These are phyloP conservation scores for Excalfactoria chinensis DNA, from an alignment of 2,113 vertebrate genomes.

Conservation along the genomic window DNA sequence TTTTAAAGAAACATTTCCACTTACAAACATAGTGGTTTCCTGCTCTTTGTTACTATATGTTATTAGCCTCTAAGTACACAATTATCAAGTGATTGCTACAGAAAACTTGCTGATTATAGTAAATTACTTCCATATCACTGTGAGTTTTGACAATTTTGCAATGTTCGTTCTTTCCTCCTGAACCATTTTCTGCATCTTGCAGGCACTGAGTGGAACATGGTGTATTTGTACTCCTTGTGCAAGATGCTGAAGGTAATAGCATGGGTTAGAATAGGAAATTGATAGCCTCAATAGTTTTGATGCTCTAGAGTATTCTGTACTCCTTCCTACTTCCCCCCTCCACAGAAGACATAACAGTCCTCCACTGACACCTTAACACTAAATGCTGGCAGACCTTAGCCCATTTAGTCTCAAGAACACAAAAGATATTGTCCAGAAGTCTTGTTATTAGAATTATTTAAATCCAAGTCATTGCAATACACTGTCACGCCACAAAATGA, in stretches of 20 bases:
- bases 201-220: neutral
- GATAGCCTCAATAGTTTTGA: neutral
- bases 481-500: neutral
- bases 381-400: neutral
- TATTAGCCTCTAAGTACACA: slow-evolving; percentile 35
- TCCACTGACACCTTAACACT: neutral
- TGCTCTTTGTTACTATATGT: slow-evolving; percentile 10
- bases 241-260: neutral
- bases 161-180: neutral
- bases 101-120: slow-evolving; percentile 17
- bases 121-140: slow-evolving; percentile 27
- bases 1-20: slow-evolving; percentile 19
- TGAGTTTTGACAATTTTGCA: neutral
- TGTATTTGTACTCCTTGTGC: neutral
- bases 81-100: slow-evolving; percentile 35
- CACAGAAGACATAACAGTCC: neutral
- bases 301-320: neutral
- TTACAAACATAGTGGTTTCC: neutral
- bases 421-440: neutral
- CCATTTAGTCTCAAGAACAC: neutral
- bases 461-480: neutral
- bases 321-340: neutral
- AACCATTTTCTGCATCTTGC: neutral
- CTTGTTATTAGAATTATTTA: neutral
- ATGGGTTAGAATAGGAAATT: neutral